Percentiles rank a stretch among this genome's conserved stretches.
Evolutionary conservation across 2,113 vertebrate genomes (phyloP).

Genomic region (Chaetodon auriga): DNA sequence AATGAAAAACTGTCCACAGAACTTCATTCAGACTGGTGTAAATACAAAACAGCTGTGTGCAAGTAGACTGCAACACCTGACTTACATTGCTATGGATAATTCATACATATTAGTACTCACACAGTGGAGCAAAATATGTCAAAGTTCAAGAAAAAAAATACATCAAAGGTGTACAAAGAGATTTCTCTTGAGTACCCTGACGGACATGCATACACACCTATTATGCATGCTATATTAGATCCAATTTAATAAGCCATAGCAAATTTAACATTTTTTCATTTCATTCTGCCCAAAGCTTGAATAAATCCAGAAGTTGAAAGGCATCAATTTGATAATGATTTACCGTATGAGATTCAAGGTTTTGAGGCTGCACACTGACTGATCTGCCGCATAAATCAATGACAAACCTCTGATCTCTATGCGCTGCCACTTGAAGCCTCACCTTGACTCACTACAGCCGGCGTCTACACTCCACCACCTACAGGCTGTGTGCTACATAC

Average conservation of each 20-base stretch:
- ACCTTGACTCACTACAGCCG: conserved; percentile 23
- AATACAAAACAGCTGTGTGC: neutral
- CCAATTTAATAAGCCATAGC: neutral
- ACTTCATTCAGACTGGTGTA: neutral
- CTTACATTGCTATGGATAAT: neutral
- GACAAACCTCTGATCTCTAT: conserved; percentile 40
- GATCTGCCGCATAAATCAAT: conserved; percentile 44
- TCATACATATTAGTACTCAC: too few species aligned
- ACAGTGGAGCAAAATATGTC: too few species aligned
- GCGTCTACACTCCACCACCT: conserved; percentile 1
- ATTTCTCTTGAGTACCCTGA: neutral
- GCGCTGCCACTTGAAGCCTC: conserved; percentile 27
- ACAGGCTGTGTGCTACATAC: neutral
- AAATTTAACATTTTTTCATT: neutral
- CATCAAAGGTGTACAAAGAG: too few species aligned
- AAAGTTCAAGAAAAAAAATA: too few species aligned
- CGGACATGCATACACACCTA: neutral
- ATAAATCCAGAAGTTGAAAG: conserved; percentile 10
- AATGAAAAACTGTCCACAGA: neutral
- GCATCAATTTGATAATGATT: conserved; percentile 36
- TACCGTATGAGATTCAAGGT: neutral
- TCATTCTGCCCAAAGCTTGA: neutral
- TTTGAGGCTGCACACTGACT: conserved; percentile 9
- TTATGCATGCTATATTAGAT: neutral
- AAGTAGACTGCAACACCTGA: neutral